These are phyloP conservation scores for Petrocephalus zakoni DNA, from an alignment of 2,113 vertebrate genomes.

Conservation along the genomic window DNA sequence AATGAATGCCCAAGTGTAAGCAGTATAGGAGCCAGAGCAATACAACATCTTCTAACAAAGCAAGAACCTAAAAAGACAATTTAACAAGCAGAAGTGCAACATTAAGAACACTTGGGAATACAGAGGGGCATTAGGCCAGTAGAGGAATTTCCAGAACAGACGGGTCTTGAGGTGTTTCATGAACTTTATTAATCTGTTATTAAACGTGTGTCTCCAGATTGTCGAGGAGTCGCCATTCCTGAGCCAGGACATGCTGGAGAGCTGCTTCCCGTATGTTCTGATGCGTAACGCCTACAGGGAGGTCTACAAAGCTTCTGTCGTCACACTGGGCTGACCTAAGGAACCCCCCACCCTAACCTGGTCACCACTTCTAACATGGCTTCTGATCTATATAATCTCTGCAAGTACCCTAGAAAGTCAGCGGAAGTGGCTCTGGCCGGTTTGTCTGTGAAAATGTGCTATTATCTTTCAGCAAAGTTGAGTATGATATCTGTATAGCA, in stretches of 20 bases:
- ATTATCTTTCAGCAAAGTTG: background rate
- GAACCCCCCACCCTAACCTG: background rate
- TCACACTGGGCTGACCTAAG: slow-evolving; percentile 50
- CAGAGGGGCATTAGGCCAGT: background rate
- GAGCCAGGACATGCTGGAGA: slow-evolving; percentile 84
- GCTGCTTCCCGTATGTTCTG: slow-evolving; percentile 83
- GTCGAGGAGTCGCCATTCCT: slow-evolving; percentile 83
- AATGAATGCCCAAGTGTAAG: no score
- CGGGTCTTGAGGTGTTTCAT: background rate
- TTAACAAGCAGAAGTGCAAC: background rate
- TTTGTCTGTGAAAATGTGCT: background rate
- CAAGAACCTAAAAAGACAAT: background rate
- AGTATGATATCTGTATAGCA: background rate
- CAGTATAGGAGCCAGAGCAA: no score
- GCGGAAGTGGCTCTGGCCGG: background rate
- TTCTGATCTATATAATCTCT: background rate
- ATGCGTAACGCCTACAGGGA: slow-evolving; percentile 85
- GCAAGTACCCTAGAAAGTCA: background rate
- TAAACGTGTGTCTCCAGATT: slow-evolving; percentile 55
- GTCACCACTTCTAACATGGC: background rate
- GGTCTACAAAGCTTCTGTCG: slow-evolving; percentile 62
- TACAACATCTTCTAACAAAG: no score
- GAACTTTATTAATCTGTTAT: background rate
- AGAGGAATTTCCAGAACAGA: background rate
- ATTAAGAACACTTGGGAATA: background rate